Base-by-base conservation (phyloP, 2,888 invertebrate species). In the Drosophila suboccidentalis region DNA sequence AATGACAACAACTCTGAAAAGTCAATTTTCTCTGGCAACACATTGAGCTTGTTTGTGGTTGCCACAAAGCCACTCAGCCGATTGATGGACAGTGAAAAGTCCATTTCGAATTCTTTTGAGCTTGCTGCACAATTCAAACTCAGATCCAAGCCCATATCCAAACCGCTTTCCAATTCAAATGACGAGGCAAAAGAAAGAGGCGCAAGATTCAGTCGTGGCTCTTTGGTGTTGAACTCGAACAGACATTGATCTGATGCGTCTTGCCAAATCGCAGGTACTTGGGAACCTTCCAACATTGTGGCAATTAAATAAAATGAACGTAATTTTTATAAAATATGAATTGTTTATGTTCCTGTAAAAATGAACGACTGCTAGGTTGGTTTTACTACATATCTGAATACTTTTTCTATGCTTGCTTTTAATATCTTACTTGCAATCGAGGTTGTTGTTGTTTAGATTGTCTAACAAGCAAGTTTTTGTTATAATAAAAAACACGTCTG, bases 201-300 rank as follows among this genome's bases (percentile, higher is more conserved):
- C 17, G 38, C 55, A 10, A 71, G 34, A 6, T 55, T 29, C 4
- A 61, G 29, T 3, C 29, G n/a, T 2, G 13, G 41, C 1, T 47
- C 15, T 13, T 70, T 60, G 6, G 39, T 13, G 26, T 72, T 47
- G 17, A 60, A 32, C 34, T 62, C 49, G 10, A 58, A 50, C 17
- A 50, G 26, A 10, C 17, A 34, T 29, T 34, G 55, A 43, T 41
- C 43, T 36, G 19, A 19, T 8, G n/a, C 39, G 57, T 34, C 41
- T 17, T 43, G 38, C 29, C 26, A 36, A 13, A 43, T 43, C 11
- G 3, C 17, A 8, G 39, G 22, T 32, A 38, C 26, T 10, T 51
- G 22, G 1, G 8, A 29, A 17, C 26, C 46, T 29, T 72, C 58
- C 17, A 78, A 55, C 66, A 65, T 74, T 47, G 17, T 72, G 17